Evolutionary conservation across 2,888 invertebrate genomes (phyloP).

Genomic region (Embidobia sp.): DNA sequence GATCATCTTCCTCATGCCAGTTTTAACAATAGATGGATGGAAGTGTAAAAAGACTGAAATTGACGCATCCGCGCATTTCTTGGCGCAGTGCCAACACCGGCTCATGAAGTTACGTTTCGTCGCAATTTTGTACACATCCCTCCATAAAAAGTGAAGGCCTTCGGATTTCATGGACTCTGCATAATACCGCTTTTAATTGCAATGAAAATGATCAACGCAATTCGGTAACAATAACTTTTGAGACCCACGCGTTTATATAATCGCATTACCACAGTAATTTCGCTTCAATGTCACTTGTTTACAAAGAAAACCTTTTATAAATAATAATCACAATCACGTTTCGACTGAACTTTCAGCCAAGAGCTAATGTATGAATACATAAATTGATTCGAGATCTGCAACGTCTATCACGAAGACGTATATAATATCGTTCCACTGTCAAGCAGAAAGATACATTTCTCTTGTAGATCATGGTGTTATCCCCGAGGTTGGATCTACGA

Average conservation of each 20-base stretch:
- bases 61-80: slow-evolving; percentile 12
- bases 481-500: slow-evolving; percentile 43
- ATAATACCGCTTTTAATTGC: no score
- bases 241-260: neutral
- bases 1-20: slow-evolving; percentile 15
- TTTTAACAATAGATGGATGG: slow-evolving; percentile 8
- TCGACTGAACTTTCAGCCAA: slow-evolving; percentile 45
- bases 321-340: slow-evolving; percentile 30
- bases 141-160: no score
- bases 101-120: neutral
- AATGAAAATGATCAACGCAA: no score
- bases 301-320: slow-evolving; percentile 22
- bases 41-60: slow-evolving; percentile 5
- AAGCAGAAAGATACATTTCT: slow-evolving; percentile 56
- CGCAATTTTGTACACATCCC: no score
- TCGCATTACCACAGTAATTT: neutral
- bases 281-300: slow-evolving; percentile 13
- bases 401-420: slow-evolving; percentile 58
- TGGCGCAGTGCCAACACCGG: neutral
- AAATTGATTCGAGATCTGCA: slow-evolving; percentile 52
- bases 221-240: neutral
- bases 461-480: slow-evolving; percentile 55
- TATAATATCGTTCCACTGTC: slow-evolving; percentile 55
- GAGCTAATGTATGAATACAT: slow-evolving; percentile 45
- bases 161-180: no score